Evolutionary conservation across 2,888 invertebrate species (phyloP).

Genomic region (Periphyllus acericola): DNA sequence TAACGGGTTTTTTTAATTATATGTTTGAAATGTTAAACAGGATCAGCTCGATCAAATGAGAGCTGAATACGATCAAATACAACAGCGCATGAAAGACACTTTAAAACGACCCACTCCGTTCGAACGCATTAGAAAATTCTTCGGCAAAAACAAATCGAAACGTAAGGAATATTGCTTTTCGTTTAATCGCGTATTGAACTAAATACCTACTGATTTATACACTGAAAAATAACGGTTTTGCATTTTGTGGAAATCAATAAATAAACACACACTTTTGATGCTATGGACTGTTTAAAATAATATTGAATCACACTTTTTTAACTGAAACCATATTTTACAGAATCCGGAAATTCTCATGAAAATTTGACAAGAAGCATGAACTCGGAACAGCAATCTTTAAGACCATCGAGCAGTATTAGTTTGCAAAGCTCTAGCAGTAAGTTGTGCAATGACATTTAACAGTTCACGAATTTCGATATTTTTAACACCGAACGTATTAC

Average conservation of each 20-base stretch:
- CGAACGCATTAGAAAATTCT: conserved; percentile 80
- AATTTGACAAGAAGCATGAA: conserved; percentile 33
- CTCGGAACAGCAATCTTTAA: conserved; percentile 36
- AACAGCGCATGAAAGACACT: conserved; percentile 79
- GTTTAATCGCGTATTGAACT: too few relatives aligned
- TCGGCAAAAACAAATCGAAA: conserved; percentile 71
- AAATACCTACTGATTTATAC: background rate
- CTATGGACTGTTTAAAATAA: conserved; percentile 4
- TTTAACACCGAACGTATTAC: background rate
- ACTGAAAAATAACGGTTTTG: background rate
- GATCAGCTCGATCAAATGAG: conserved; percentile 84
- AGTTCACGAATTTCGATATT: background rate
- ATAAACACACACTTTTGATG: background rate
- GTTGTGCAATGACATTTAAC: conserved; percentile 42
- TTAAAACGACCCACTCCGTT: conserved; percentile 83
- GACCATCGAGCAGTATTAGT: conserved; percentile 77
- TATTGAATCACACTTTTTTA: background rate
- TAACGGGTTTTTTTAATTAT: background rate
- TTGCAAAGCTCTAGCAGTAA: conserved; percentile 76
- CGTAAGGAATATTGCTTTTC: conserved; percentile 63
- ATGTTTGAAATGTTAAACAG: conserved; percentile 68
- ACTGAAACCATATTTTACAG: conserved; percentile 14
- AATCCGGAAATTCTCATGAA: conserved; percentile 53
- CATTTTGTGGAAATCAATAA: background rate
- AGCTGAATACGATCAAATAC: conserved; percentile 83